Evolutionary conservation across 2,888 invertebrate genomes (phyloP), one percentile per base, ranked within the genome.

Genomic region (Drosophila ochracea): DNA sequence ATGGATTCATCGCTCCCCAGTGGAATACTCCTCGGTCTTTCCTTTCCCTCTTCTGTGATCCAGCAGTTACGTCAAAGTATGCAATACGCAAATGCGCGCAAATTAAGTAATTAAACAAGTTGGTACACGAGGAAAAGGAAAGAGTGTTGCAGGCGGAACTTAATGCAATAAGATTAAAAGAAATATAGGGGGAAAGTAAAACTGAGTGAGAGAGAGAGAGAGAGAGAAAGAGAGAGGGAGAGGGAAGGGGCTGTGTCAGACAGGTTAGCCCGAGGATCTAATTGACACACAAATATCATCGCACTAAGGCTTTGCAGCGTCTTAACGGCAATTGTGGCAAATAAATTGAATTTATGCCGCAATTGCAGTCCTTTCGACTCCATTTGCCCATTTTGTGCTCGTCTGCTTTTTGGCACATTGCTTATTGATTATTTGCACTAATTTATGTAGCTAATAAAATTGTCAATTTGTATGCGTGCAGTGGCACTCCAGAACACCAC

Each of bases 351-450:
- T 90, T 90, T 86, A 90, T 86, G 79, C 74, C 66, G 21, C 60
- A 28, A 66, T 73, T 65, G 52, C 73, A 72, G 35, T 25, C 21
- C 31, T 19, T 53, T 41, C 28, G 39, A 39, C 4, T 21, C 16
- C 37, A 10, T 28, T 43, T 59, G 31, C 5, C 25, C 55, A 19
- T 28, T 54, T 55, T 19, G 55, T 19, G 25, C 41, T 68, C 66
- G 59, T 60, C 78, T 84, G 83, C 73, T 84, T 89, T 83, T 86
- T 76, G 84, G 80, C 84, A 89, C 84, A 89, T 86, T 82, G 84
- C 90, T 91, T 87, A 87, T 87, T 87, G 87, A 87, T 91, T 87
- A 91, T 87, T 91, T 89, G 80, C 67, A 84, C 90, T 87, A 87
- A 87, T 87, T 87, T 87, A 87, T 87, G 91, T 84, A 74, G 85